These are phyloP conservation scores for Drosophila sulfurigaster DNA, from an alignment of 1,140 invertebrate genomes.

Conservation along the genomic window DNA sequence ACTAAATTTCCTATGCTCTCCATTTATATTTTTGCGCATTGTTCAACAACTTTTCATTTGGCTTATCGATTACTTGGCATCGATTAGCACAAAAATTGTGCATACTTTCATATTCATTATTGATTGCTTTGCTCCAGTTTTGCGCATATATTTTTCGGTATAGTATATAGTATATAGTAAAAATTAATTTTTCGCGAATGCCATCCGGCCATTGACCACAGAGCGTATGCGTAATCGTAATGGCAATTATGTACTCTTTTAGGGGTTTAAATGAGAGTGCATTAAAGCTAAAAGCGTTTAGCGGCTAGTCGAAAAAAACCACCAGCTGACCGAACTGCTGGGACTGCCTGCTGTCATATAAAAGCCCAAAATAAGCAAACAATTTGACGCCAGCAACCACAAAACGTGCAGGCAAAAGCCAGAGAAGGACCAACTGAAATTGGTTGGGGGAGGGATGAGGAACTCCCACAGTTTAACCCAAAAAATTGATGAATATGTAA, in stretches of 20 bases:
- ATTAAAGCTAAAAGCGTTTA: constrained; percentile 80
- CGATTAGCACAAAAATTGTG: not conserved
- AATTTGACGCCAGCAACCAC: constrained; percentile 80
- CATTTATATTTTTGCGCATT: not conserved
- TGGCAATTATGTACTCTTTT: constrained; percentile 72
- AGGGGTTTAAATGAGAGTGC: constrained; percentile 52
- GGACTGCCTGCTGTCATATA: constrained; percentile 73
- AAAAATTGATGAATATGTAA: constrained; percentile 84
- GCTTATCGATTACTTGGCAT: constrained; percentile 9
- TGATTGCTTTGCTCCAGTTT: constrained; percentile 12
- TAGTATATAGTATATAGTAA: not conserved
- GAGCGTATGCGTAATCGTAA: constrained; percentile 73
- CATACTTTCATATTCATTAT: not conserved
- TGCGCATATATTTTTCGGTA: constrained; percentile 1
- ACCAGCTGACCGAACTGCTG: constrained; percentile 65
- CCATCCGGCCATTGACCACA: constrained; percentile 59
- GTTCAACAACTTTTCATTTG: not conserved
- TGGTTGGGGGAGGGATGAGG: not conserved
- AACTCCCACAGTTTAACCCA: constrained; percentile 75
- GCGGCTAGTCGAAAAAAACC: constrained; percentile 57
- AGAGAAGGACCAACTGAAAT: not conserved
- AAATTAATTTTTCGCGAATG: constrained; percentile 22
- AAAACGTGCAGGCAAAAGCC: constrained; percentile 56
- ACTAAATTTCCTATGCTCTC: no score
- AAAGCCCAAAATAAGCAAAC: constrained; percentile 80